Percentiles rank a stretch among this genome's conserved stretches.
Conservation (phyloP, 2,113 vertebrate genomes). For the Amia ocellicauda region DNA sequence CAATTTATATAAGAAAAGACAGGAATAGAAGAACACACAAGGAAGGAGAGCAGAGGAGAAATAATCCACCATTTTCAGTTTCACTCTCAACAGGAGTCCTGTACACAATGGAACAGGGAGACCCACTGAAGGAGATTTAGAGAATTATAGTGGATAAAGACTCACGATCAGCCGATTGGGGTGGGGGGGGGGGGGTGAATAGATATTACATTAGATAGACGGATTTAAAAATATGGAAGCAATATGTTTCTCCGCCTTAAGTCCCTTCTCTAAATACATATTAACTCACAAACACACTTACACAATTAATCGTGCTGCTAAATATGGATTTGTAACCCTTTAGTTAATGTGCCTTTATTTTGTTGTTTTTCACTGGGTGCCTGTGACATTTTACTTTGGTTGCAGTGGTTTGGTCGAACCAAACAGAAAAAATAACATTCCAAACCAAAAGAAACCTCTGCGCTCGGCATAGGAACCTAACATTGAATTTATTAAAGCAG, state of each 20-base stretch:
- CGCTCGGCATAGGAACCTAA: too few relatives aligned
- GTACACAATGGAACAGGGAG: slow-evolving; percentile 34
- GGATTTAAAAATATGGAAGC: slow-evolving; percentile 49
- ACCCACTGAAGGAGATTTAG: slow-evolving; percentile 49
- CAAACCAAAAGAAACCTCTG: too few relatives aligned
- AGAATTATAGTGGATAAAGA: slow-evolving; percentile 56
- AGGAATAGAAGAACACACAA: neutral
- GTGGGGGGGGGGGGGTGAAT: too few relatives aligned
- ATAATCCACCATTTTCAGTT: too few relatives aligned
- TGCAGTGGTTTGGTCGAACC: too few relatives aligned
- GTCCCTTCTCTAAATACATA: slow-evolving; percentile 27
- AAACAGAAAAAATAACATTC: too few relatives aligned
- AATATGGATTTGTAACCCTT: neutral
- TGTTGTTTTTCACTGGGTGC: neutral
- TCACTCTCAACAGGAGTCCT: neutral
- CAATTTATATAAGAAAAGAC: too few relatives aligned
- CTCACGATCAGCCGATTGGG: slow-evolving; percentile 44
- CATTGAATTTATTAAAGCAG: too few relatives aligned
- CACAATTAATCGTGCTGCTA: slow-evolving; percentile 30
- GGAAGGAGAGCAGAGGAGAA: slow-evolving; percentile 1
- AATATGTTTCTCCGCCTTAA: slow-evolving; percentile 48
- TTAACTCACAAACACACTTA: slow-evolving; percentile 38
- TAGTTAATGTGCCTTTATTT: neutral
- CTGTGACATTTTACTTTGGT: too few relatives aligned
- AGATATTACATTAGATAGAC: slow-evolving; percentile 57